Percentiles rank a stretch among this genome's conserved stretches.
These are phyloP conservation scores for Liopterus haemorrhoidalis DNA, from an alignment of 2,888 invertebrate genomes.

Conservation along the genomic window DNA sequence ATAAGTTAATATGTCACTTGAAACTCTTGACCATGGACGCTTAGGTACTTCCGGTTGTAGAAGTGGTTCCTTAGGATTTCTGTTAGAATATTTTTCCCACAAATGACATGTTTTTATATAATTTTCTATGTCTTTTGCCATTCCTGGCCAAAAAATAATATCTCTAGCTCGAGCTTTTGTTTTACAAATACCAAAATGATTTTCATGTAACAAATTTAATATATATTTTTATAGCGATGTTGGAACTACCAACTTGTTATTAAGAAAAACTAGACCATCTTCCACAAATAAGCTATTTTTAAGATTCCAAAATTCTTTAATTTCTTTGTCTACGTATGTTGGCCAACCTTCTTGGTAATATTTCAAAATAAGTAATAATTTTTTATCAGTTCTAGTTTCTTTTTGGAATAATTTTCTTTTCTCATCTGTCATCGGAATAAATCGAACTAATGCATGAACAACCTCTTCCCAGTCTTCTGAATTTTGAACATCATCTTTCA, in stretches of 20 bases:
- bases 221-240: conserved; percentile 14
- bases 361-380: conserved; percentile 21
- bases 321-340: not conserved
- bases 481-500: not conserved
- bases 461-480: not conserved
- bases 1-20: conserved; percentile 15
- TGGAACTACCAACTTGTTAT: conserved; percentile 18
- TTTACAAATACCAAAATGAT: conserved; percentile 22
- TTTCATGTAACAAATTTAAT: conserved; percentile 23
- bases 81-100: conserved; percentile 14
- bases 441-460: not conserved
- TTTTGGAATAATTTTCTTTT: conserved; percentile 17
- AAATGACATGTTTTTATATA: conserved; percentile 19
- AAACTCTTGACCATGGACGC: conserved; percentile 21
- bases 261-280: conserved; percentile 18
- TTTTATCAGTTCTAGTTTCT: conserved; percentile 13
- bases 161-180: conserved; percentile 19
- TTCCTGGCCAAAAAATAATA: conserved; percentile 24
- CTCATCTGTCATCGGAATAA: conserved; percentile 1
- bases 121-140: conserved; percentile 19
- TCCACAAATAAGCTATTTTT: conserved; percentile 24
- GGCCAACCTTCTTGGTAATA: conserved; percentile 26
- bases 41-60: conserved; percentile 20
- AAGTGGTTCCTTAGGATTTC: conserved; percentile 24
- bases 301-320: conserved; percentile 20